These are phyloP conservation scores for Drosophila melanogaster DNA, from an alignment of 1,140 invertebrate genomes.

Conservation along the genomic window Release_6_plus_ISO1_MT NT_033777.3:19524501-19525000, in stretches of 20 bases:
- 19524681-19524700: conserved; percentile 12
- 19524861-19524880: conserved; percentile 69
- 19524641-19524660: conserved; percentile 59
- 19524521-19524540: conserved; percentile 31
- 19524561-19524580: conserved; percentile 49
- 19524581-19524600: conserved; percentile 43
- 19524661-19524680: conserved; percentile 43
- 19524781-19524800: conserved; percentile 68
- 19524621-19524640: conserved; percentile 70
- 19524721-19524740: conserved; percentile 32
- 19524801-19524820: conserved; percentile 54
- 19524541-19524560: conserved; percentile 38
- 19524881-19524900: conserved; percentile 52
- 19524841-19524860: conserved; percentile 79
- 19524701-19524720: conserved; percentile 38
- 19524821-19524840: conserved; percentile 65
- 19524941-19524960: conserved; percentile 62
- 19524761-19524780: conserved; percentile 79
- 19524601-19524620: conserved; percentile 30
- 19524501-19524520: conserved; percentile 44
- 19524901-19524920: conserved; percentile 65
- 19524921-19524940: conserved; percentile 72
- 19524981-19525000: conserved; percentile 79
- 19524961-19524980: conserved; percentile 72
- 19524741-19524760: conserved; percentile 78